Evolutionary conservation across 2,113 vertebrate species (phyloP), one percentile per base, ranked within the genome.

Genomic region (Azemiops feae): DNA sequence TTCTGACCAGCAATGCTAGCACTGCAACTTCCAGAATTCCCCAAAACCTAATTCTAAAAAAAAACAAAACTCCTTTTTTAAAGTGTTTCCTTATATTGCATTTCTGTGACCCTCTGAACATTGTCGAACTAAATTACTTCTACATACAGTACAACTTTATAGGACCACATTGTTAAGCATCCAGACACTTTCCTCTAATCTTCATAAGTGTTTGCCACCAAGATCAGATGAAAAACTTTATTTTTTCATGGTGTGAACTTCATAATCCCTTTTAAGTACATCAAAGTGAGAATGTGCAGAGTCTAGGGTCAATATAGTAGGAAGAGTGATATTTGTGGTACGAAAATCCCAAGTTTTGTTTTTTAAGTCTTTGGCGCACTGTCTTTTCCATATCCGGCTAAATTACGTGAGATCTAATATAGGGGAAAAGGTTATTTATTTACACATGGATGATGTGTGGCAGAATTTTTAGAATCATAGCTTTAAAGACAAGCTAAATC

Each of bases 371-470:
- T 87, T 81, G 58, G 85, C 20, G 9, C 20, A 54, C 60, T 85
- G 93, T 60, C 91, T 92, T 85, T 58, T 12, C 1, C 90, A 91
- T 91, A 96, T 96, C 95, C 64, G 34, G 94, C 89, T 96, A 22
- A 11, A n/a, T 97, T 96, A 87, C 95, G 89, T 88, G 55, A 0
- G 22, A 93, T 89, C 53, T 95, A 45, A 54, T 91, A 95, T 95
- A 43, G 93, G 96, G 95, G 97, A 96, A 93, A 94, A 94, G 89
- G 89, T 93, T 97, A 96, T 97, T 97, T 97, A 96, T 96, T 97
- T 97, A 96, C 89, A 95, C 20, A 30, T 91, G 89, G 92, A 94
- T 95, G 95, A 96, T 96, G 94, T 92, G 0, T 23, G 87, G 89
- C 60, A 47, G 92, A 92, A 93, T 94, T 96, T 97, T 97, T 96